Evolutionary conservation across 2,888 invertebrate genomes (phyloP).

Genomic region (Creontiades dilutus): DNA sequence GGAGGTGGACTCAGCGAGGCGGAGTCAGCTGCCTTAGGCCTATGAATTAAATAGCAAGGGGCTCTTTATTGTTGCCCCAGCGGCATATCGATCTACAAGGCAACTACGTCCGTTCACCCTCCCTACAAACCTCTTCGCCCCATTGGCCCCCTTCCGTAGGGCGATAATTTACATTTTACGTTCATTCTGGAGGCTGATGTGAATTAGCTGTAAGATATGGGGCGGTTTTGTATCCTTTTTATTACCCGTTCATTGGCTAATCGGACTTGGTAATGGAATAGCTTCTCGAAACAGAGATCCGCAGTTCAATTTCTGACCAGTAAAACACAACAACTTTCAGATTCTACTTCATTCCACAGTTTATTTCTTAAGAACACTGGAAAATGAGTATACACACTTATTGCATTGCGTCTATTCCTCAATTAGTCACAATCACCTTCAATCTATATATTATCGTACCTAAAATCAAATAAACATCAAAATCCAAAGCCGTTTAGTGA

Average conservation of each 20-base stretch:
- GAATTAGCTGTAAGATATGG: not conserved
- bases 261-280: not conserved
- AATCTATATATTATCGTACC: too few species aligned
- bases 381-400: too few species aligned
- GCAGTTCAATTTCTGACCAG: too few species aligned
- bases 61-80: constrained; percentile 49
- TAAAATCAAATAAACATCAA: too few species aligned
- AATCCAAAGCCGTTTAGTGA: too few species aligned
- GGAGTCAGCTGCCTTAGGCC: constrained; percentile 41
- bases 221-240: constrained; percentile 11
- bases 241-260: constrained; percentile 17
- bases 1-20: constrained; percentile 8
- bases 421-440: too few species aligned
- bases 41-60: constrained; percentile 50
- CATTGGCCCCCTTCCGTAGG: not conserved
- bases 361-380: not conserved
- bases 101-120: constrained; percentile 42
- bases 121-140: not conserved
- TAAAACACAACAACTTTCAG: too few species aligned
- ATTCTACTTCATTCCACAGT: too few species aligned
- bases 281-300: not conserved
- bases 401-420: too few species aligned
- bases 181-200: not conserved
- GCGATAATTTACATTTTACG: constrained; percentile 47
- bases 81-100: constrained; percentile 38